Evolutionary conservation across 2,888 invertebrate species (phyloP), one percentile per base, ranked within the genome.

Genomic region (Microctonus hyperodae): DNA sequence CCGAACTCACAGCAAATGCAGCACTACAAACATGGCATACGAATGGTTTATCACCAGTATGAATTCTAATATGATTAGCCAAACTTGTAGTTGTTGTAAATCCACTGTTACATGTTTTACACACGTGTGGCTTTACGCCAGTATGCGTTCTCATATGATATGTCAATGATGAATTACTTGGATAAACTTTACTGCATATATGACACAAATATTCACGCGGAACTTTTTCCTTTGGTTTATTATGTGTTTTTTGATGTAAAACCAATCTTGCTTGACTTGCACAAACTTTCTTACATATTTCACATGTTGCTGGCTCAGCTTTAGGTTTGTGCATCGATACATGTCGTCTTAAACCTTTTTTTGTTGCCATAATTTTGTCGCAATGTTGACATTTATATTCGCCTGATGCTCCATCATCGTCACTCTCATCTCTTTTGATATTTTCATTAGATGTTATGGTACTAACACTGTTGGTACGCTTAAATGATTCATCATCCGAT

Each of bases 131-230:
- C 56, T 83, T 83, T 0, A 83, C 77, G 3, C 83, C 83, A 2
- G 83, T 81, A 61, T 84, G 83, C 25, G 83, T 84, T 55, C 83
- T 79, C 83, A 84, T 83, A 67, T 84, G 83, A 72, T 84, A 84
- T 1, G 83, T 84, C 11, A 84, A 70, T 0, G 83, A 84, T 1
- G 83, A 84, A 69, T 83, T 84, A 67, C 83, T 84, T 7, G 83
- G 83, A 59, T 84, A 84, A 2, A 84, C 83, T 72, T 84, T 84
- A 69, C 83, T 83, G 70, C 83, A 84, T 20, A 84, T 83, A 64
- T 84, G 83, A 71, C 83, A 84, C 2, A 84, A 73, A 64, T 83
- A 84, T 67, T 83, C 83, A 16, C 83, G 75, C 20, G 82, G 82
- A 10, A 81, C 78, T 60, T 83, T 80, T 61, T 84, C 83, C 65